A percentile compares a stretch with the other conserved stretches of the same genome.
These are phyloP conservation scores for Lanius ludovicianus DNA, from an alignment of 2,113 vertebrate genomes.

Conservation along the genomic window DNA sequence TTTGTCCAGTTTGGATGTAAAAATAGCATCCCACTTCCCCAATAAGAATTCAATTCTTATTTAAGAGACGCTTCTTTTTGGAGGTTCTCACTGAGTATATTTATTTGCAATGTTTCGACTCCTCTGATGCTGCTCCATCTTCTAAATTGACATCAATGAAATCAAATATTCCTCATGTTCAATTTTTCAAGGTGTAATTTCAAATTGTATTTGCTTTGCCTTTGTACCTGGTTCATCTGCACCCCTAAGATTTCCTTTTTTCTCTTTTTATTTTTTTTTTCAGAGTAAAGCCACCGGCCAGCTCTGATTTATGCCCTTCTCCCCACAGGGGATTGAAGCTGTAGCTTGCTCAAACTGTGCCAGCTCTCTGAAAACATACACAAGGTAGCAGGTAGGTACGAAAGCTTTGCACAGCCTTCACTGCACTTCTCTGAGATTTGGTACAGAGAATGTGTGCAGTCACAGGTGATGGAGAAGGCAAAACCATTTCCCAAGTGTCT, in stretches of 20 bases:
- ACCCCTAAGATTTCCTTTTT: background rate
- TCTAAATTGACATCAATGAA: background rate
- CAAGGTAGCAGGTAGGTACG: background rate
- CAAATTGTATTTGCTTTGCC: background rate
- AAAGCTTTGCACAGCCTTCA: background rate
- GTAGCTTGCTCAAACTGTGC: background rate
- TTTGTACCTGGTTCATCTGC: background rate
- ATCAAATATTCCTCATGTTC: background rate
- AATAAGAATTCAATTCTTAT: background rate
- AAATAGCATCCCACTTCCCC: background rate
- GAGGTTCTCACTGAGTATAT: background rate
- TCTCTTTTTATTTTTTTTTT: too few relatives aligned
- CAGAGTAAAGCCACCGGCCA: background rate
- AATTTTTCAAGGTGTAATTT: background rate
- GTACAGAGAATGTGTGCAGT: background rate
- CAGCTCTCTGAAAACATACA: background rate
- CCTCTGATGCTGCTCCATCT: background rate
- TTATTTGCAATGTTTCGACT: fast-evolving
- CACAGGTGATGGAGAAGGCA: background rate
- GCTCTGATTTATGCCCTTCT: background rate
- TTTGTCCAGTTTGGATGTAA: background rate
- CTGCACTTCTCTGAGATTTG: fast-evolving
- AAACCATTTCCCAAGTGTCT: background rate
- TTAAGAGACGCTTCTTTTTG: background rate
- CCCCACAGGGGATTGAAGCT: background rate